These are phyloP conservation scores for Tenthredo livida DNA, from an alignment of 2,888 invertebrate genomes.

Conservation along the genomic window DNA sequence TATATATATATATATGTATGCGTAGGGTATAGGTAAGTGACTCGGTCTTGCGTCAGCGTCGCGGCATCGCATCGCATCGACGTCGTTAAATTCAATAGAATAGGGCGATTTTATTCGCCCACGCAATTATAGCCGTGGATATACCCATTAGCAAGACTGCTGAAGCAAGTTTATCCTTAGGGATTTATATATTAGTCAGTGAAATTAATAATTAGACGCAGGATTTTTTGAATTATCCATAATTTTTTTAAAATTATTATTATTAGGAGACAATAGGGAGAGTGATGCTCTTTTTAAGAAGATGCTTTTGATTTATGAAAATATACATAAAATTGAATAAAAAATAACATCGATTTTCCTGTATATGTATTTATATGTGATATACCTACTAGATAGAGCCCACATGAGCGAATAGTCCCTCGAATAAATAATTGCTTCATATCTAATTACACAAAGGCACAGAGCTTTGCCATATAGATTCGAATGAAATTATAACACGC, in stretches of 20 bases:
- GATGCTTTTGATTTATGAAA: no score
- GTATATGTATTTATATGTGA: no score
- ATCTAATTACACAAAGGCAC: background rate
- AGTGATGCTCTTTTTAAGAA: no score
- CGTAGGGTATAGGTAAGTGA: background rate
- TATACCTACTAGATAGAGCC: background rate
- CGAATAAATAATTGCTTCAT: background rate
- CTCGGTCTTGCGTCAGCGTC: conserved; percentile 9
- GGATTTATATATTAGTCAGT: background rate
- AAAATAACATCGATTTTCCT: no score
- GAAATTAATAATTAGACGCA: background rate
- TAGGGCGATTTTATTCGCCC: conserved; percentile 8
- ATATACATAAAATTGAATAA: no score
- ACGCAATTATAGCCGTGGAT: background rate
- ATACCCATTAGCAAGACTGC: background rate
- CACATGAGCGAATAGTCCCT: background rate
- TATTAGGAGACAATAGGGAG: no score
- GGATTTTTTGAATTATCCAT: background rate
- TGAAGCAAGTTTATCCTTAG: background rate
- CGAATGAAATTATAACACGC: conserved; percentile 8
- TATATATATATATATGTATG: background rate
- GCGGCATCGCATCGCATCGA: background rate
- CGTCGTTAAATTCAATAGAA: conserved; percentile 36
- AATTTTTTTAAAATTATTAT: no score
- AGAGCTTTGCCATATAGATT: background rate